Percentiles rank a stretch among this genome's conserved stretches.
These are phyloP conservation scores for Archivesica marissinica DNA, from an alignment of 1,140 invertebrate genomes.

Conservation along the genomic window DNA sequence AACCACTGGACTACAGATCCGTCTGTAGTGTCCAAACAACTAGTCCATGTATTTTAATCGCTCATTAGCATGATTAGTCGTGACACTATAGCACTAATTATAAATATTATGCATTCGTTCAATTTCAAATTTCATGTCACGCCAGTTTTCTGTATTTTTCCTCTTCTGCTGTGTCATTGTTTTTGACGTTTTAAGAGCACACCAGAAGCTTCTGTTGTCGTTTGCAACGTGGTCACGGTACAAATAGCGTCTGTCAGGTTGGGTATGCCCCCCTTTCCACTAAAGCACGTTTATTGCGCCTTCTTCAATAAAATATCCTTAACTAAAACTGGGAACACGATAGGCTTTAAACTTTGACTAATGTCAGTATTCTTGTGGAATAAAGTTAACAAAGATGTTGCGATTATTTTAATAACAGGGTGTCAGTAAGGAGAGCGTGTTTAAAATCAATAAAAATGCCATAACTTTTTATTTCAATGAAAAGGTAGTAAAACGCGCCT, in stretches of 20 bases:
- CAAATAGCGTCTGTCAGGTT: background rate
- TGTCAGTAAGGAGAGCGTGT: conserved; percentile 17
- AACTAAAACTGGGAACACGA: background rate
- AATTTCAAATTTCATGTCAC: too few relatives aligned
- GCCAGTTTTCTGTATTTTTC: background rate
- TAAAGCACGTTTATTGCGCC: background rate
- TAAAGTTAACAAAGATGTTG: conserved; percentile 18
- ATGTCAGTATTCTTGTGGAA: conserved; percentile 4
- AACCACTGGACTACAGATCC: too few relatives aligned
- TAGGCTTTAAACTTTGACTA: background rate
- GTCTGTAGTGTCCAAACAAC: too few relatives aligned
- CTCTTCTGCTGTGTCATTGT: background rate
- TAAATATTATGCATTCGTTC: too few relatives aligned
- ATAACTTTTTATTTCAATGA: conserved; percentile 40
- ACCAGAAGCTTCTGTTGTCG: background rate
- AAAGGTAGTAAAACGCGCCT: conserved; percentile 27
- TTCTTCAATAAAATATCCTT: background rate
- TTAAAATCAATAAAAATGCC: conserved; percentile 43
- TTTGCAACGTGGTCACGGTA: background rate
- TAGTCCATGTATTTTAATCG: too few relatives aligned
- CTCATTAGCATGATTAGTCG: too few relatives aligned
- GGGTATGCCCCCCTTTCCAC: background rate
- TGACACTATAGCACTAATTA: too few relatives aligned
- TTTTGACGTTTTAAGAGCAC: background rate
- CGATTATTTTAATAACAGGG: conserved; percentile 7